Evolutionary conservation across 2,113 vertebrate genomes (phyloP).

Genomic region (Chionis minor): DNA sequence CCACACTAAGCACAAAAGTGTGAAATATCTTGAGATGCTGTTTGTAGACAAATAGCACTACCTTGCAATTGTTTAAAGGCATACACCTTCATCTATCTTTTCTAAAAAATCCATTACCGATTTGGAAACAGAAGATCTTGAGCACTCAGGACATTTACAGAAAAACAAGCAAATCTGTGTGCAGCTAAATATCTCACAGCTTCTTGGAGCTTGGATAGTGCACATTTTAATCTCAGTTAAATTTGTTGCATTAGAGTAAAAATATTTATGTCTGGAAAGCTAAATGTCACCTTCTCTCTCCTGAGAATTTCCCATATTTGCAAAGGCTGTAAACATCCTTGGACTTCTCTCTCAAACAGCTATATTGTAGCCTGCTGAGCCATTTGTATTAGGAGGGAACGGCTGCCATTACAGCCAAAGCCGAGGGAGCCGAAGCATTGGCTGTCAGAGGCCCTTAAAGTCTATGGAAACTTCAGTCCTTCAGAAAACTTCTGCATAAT

Average conservation of each 20-base stretch:
- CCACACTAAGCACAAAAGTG: not conserved
- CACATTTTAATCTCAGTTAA: not conserved
- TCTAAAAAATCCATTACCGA: not conserved
- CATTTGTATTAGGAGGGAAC: not conserved
- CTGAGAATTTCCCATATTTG: not conserved
- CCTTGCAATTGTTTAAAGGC: not conserved
- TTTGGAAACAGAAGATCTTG: not conserved
- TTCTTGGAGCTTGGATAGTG: not conserved
- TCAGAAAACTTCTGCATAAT: not conserved
- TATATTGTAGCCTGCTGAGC: not conserved
- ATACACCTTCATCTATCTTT: not conserved
- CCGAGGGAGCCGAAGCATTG: not conserved
- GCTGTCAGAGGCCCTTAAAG: not conserved
- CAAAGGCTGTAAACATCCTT: not conserved
- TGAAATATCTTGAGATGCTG: not conserved
- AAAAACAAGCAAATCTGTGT: not conserved
- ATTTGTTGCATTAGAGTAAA: not conserved
- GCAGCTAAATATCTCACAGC: not conserved
- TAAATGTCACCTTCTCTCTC: not conserved
- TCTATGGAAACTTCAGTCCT: not conserved
- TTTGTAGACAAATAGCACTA: not conserved
- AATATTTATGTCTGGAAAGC: not conserved
- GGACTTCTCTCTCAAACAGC: not conserved
- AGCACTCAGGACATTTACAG: not conserved
- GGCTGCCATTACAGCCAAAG: not conserved